phyloP scores from a whole-genome alignment of 2,888 invertebrate genomes.

The Phymatocera aterrima region DNA sequence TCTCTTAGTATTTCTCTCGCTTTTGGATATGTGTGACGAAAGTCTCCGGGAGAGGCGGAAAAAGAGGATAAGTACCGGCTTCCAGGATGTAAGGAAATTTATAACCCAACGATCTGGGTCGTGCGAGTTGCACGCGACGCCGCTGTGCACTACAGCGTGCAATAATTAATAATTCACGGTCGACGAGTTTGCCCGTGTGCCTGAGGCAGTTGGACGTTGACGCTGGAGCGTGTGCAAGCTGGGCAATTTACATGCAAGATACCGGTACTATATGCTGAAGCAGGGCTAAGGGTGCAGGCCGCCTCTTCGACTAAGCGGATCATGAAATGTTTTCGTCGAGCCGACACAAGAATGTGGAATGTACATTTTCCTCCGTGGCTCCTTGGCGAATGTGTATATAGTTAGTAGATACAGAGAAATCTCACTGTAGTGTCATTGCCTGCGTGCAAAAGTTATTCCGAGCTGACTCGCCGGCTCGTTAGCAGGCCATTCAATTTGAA shows the following conservation, averaged over 20 bases:
- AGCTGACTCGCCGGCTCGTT: no score
- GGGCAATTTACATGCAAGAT: not conserved
- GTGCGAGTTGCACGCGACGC: not conserved
- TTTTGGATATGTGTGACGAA: not conserved
- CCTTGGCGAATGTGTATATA: not conserved
- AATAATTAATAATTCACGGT: slow-evolving; percentile 46
- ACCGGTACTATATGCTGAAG: not conserved
- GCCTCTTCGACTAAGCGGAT: not conserved
- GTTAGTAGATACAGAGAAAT: no score
- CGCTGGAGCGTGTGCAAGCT: slow-evolving; percentile 1
- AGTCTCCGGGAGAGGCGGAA: no score
- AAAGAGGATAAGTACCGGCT: not conserved
- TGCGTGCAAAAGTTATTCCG: no score
- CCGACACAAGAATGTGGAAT: not conserved
- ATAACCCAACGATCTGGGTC: not conserved
- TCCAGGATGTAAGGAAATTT: not conserved
- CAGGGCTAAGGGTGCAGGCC: not conserved
- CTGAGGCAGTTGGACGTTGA: not conserved
- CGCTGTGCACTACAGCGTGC: slow-evolving; percentile 6
- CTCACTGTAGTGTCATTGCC: no score
- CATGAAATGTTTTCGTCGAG: not conserved
- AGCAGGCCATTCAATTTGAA: no score
- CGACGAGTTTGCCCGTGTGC: slow-evolving; percentile 6
- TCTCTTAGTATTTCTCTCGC: not conserved
- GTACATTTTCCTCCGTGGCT: not conserved